Evolutionary conservation across 2,797 vertebrate genomes (phyloP), one percentile per base, ranked within the genome.

Genomic region (Chrysocyon brachyurus): DNA sequence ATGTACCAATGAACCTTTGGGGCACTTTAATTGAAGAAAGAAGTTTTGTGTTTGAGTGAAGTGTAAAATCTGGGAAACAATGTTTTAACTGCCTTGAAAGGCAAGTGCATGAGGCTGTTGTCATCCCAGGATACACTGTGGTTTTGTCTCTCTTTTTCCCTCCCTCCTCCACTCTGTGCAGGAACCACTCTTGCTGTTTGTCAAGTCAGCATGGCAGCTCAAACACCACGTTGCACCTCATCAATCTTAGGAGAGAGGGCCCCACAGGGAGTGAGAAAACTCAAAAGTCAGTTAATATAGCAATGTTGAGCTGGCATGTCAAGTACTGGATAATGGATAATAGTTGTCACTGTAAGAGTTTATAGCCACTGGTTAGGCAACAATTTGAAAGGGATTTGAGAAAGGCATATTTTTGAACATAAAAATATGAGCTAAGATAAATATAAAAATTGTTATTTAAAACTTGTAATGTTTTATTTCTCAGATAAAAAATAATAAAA

Each of bases 271-370:
- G 59, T 84, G 72, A 66, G 70, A 98, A 85, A 97, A 96, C 63
- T 64, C 0, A 3, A 96, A 92, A 98, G 68, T 97, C 96, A 89
- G 90, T 98, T 98, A 97, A 98, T 91, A 95, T n/a, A 94, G 40
- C 94, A 94, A 97, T 94, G 93, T 87, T 93, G 81, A 98, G 61
- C 72, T 94, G 96, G 79, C 92, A 83, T 88, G 86, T 96, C 89
- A 96, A 97, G 81, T 91, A 79, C 90, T 96, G 81, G 68, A 89
- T 98, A 97, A 97, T 40, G 91, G 94, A 92, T 97, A 95, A 88
- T 86, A 82, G 96, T 98, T 98, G 91, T 98, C 97, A 98, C 17
- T 86, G 17, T 59, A 77, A 96, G 84, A 97, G 63, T 75, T 97
- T 98, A 94, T 73, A 96, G 93, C 70, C 93, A 77, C 85, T 98